Conservation (phyloP, 1,140 invertebrate species). For the Pachypsylla venusta region DNA sequence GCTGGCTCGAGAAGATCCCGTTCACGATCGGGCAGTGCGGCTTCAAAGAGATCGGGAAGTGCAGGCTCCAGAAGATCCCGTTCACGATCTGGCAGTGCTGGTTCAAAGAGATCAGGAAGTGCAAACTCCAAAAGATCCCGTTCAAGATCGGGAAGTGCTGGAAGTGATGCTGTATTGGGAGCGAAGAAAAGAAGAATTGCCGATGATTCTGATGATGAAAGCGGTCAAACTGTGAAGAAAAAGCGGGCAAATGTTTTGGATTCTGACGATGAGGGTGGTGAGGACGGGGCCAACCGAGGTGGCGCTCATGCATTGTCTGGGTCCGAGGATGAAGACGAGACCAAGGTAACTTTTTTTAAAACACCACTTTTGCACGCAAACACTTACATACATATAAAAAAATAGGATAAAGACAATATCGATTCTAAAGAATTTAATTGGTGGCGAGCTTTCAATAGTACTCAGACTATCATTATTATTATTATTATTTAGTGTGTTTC, state of each 20-base stretch:
- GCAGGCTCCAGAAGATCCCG: constrained; percentile 30
- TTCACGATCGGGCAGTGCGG: constrained; percentile 26
- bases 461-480: too few relatives aligned
- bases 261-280: constrained; percentile 17
- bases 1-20: constrained; percentile 30
- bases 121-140: constrained; percentile 21
- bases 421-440: too few relatives aligned
- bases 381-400: background rate
- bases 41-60: too few relatives aligned
- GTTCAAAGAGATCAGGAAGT: constrained; percentile 26
- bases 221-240: constrained; percentile 24
- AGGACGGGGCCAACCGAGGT: background rate
- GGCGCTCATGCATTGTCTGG: constrained; percentile 13
- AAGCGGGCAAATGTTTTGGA: constrained; percentile 13
- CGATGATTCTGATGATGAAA: constrained; percentile 27
- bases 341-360: constrained; percentile 3
- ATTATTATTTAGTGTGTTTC: too few relatives aligned
- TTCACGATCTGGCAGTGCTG: constrained; percentile 22
- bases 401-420: background rate
- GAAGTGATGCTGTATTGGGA: constrained; percentile 11
- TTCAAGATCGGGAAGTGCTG: constrained; percentile 16
- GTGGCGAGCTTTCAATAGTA: too few relatives aligned
- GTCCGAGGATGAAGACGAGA: constrained; percentile 20
- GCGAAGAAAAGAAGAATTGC: constrained; percentile 27
- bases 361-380: background rate